Conservation (phyloP, 2,113 vertebrate species). For the Catagonus wagneri region DNA sequence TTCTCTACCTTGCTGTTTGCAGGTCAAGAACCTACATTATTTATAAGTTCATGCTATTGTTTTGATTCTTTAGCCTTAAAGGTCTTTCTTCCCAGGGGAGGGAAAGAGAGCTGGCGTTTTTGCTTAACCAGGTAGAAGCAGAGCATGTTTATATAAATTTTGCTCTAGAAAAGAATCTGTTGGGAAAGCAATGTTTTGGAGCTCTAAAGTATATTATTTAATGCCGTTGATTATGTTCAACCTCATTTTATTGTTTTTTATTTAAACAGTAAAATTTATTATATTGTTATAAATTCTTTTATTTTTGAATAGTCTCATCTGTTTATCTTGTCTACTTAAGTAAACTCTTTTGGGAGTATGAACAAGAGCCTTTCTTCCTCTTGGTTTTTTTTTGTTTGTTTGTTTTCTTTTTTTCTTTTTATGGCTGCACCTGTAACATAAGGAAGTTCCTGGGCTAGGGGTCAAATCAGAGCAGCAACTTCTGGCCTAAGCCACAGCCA, state of each 20-base stretch:
- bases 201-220: not conserved
- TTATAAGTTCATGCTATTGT: conserved; percentile 77
- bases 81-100: conserved; percentile 73
- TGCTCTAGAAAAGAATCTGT: not conserved
- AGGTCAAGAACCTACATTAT: conserved; percentile 71
- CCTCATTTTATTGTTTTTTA: conserved; percentile 1
- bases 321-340: not conserved
- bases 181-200: not conserved
- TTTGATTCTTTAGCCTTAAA: conserved; percentile 81
- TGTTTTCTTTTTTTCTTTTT: no score
- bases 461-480: no score
- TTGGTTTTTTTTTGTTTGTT: no score
- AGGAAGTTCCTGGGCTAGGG: no score
- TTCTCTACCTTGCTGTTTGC: conserved; percentile 49
- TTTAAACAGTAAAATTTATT: not conserved
- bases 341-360: not conserved
- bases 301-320: not conserved
- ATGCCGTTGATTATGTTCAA: not conserved
- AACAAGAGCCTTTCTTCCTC: not conserved
- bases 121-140: conserved; percentile 44
- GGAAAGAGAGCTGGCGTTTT: conserved; percentile 56
- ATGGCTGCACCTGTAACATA: no score
- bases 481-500: no score
- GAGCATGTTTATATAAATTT: conserved; percentile 21
- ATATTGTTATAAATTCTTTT: not conserved